Conservation (phyloP, 2,113 vertebrate species). For the Alouatta palliata region DNA sequence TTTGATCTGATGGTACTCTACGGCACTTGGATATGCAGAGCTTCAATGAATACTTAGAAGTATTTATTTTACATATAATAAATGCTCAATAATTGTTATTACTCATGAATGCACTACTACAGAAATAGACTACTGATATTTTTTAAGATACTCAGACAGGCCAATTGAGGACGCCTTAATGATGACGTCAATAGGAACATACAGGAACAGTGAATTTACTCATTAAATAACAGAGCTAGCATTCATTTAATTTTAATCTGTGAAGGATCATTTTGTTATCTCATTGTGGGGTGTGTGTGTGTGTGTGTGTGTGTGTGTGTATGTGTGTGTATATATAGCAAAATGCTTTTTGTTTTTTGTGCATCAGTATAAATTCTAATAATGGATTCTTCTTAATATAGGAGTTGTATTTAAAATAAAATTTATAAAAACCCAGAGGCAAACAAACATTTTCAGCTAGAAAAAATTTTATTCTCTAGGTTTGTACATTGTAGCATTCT, state of each 20-base stretch:
- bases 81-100: neutral
- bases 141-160: neutral
- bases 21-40: neutral
- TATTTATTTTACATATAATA: neutral
- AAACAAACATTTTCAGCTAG: neutral
- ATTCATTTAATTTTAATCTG: neutral
- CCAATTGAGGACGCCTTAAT: neutral
- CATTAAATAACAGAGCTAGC: neutral
- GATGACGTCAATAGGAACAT: neutral
- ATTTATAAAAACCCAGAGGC: neutral
- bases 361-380: neutral
- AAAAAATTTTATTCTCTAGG: neutral
- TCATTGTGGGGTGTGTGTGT: neutral
- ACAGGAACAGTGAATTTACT: neutral
- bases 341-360: neutral
- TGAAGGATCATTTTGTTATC: neutral
- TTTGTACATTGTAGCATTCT: neutral
- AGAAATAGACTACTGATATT: neutral
- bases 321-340: neutral
- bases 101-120: neutral
- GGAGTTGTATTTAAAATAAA: neutral
- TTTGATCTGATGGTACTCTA: neutral
- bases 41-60: neutral
- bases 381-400: neutral
- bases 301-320: too few species aligned